Base-by-base conservation (phyloP, 2,888 invertebrate species). In the Tipula helvola region DNA sequence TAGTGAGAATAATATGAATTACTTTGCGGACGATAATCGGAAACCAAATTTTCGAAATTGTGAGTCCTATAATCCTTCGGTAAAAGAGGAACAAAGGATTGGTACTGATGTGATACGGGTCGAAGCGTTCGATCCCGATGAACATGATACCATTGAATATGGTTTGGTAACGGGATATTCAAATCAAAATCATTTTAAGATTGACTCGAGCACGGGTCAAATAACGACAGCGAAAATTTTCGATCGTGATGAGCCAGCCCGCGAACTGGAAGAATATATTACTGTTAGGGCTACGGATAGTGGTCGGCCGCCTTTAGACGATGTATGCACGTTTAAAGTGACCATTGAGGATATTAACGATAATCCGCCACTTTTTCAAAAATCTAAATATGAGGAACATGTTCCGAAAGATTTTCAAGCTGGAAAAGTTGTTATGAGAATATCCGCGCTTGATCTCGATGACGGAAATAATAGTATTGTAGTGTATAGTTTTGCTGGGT, bases 211-310 rank as follows among this genome's bases (percentile, higher is more conserved):
- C 86, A 95, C 96, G 41, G 98, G 98, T 41, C 92, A 93, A 57
- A 95, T 98, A 88, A 94, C 93, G 13, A 97, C 97, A 39, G 94
- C 94, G 87, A 92, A 96, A 93, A 93, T 94, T 86, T 96, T 98
- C 91, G 97, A 98, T 92, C 94, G 98, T 88, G 98, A 98, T 90
- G 97, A 97, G 90, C 98, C 98, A 7, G 94, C 94, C 83, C 93
- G 96, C 89, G 96, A 95, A 91, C 97, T 95, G 92, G 97, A 95
- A 92, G 94, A 93, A 12, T 97, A 97, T 90, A 93, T 97, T 86
- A 97, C 97, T 44, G 96, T 98, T 7, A 95, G 97, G 90, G 99
- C 97, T 0, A 96, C 96, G 87, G 99, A 99, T 92, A 96, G 98
- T 91, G 99, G 98, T 0, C 94, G 95, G 88, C 97, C 98, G 0